Conservation (phyloP, 2,888 invertebrate species). For the Morpho deidamia region DNA sequence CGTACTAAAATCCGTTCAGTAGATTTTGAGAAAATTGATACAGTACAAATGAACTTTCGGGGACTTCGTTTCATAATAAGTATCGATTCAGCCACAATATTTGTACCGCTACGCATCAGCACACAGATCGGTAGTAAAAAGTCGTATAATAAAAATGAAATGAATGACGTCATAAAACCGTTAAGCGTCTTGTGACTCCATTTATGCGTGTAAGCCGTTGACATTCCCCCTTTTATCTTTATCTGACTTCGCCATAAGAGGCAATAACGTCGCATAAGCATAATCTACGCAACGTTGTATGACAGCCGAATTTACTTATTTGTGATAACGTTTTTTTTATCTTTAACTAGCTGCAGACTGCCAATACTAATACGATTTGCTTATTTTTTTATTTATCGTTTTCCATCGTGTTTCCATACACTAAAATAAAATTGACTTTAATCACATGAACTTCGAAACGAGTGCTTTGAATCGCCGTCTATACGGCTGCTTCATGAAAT, state of each 20-base stretch:
- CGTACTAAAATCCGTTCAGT: no score
- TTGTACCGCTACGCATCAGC: conserved; percentile 5
- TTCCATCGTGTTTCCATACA: no score
- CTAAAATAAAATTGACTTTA: no score
- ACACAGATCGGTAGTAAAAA: conserved; percentile 35
- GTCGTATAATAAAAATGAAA: conserved; percentile 43
- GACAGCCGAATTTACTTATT: not conserved
- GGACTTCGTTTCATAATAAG: not conserved
- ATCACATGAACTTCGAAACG: no score
- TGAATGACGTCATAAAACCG: conserved; percentile 44
- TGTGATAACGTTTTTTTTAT: no score
- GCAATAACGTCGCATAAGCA: conserved; percentile 2
- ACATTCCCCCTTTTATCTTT: conserved; percentile 9
- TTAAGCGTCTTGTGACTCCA: conserved; percentile 42
- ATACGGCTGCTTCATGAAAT: no score
- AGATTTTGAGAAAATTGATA: no score
- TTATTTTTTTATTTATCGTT: no score
- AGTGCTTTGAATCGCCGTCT: no score
- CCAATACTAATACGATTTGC: no score
- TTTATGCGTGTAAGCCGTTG: conserved; percentile 35
- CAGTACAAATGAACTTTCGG: no score
- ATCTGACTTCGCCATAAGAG: conserved; percentile 9
- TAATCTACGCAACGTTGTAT: conserved; percentile 5
- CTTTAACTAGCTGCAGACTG: no score
- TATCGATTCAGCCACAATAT: not conserved